Evolutionary conservation across 1,140 invertebrate genomes (phyloP), one percentile per base, ranked within the genome.

Genomic region (Cryptotermes secundus): DNA sequence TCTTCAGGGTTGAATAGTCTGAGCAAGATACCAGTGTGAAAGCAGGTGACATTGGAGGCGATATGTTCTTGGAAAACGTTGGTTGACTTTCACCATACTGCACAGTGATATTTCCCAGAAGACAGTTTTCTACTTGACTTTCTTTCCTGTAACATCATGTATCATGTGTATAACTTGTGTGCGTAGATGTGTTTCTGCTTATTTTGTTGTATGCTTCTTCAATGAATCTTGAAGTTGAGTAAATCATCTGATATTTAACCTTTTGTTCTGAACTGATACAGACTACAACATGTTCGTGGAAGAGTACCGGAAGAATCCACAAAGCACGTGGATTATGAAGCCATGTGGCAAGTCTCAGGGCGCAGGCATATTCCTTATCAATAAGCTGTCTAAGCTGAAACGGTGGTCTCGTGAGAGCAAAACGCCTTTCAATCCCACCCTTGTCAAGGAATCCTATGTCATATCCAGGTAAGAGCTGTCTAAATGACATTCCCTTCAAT

Each of bases 261-360:
- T n/a, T 79, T 10, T 31, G 34, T 34, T 79, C 22, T n/a, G 72
- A 84, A 82, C 59, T 85, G 59, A 84, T 86, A 14, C 86, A 90
- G 95, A 99, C 89, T 98, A 98, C 88, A 98, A 98, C 88, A 95
- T 98, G 93, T 98, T 99, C 90, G 96, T 98, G 0, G 97, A 99
- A 88, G 97, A 99, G 88, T 99, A 98, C 89, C 89, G 95, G 80
- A 97, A 97, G 89, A 96, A 95, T 84, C 97, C 97, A 0, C 94
- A 96, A 86, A 97, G 96, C 85, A 98, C 97, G 0, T 99, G 97
- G 97, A 99, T 99, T 84, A 98, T 99, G 96, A 99, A 99, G 89
- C 98, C 98, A 0, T 97, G 96, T 88, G 97, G 97, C 34, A 96
- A 97, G 89, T 97, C 96, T 24, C 96, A 97, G 89, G 96, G 96